Evolutionary conservation across 2,888 invertebrate species (phyloP), one percentile per base, ranked within the genome.

Genomic region (Pelosia muscerda): DNA sequence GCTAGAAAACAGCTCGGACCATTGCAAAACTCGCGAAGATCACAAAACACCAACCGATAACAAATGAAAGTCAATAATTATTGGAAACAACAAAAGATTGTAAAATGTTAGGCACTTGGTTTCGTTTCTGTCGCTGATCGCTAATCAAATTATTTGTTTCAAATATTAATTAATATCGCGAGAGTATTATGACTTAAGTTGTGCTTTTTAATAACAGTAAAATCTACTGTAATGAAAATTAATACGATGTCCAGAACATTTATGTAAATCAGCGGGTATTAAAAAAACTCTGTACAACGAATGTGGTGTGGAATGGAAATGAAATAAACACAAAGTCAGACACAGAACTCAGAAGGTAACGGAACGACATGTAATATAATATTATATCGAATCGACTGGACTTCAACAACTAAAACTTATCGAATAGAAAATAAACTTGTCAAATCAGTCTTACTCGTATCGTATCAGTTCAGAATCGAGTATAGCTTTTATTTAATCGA

Each of bases 1-100:
- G 95, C 95, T 95, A 95, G 93, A 95, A 93, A 95, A 95, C 94
- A 88, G 92, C 90, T 87, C 93, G 92, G 88, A 90, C 89, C 95
- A 94, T 95, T 77, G 91, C 94, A 92, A 86, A 83, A 86, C 81
- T 81, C 84, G 87, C 82, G 84, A 85, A 86, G 86, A 77, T 81
- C 86, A 90, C 88, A 86, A 82, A 88, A 88, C 88, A 89, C 90
- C 84, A 74, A 78, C 84, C 79, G 74, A 84, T 83, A 86, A 86
- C 84, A 84, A 87, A 77, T 82, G 81, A 80, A 84, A 81, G 79
- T 76, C 72, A 72, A 72, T 80, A 78, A 73, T 65, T 79, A 78
- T 61, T 74, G 73, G 78, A 79, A 81, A 83, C 79, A 84, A 86
- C 86, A 86, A 84, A 84, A 78, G 81, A 76, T 83, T 72, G 65